Conservation (phyloP, 2,797 vertebrate species). For the Huso huso region DNA sequence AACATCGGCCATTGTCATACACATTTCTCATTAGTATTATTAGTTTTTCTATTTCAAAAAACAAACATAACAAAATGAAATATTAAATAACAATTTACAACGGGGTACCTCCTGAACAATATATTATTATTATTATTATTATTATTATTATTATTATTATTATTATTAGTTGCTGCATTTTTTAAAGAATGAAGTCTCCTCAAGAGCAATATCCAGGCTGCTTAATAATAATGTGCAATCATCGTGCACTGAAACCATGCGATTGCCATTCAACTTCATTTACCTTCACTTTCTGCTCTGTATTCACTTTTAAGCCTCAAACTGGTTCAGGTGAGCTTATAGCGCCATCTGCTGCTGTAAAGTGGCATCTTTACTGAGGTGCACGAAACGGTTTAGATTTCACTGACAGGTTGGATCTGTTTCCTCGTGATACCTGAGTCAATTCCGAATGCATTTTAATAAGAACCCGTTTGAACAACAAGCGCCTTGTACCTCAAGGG, state of each 20-base stretch:
- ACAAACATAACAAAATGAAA: no score
- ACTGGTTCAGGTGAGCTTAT: conserved; percentile 11
- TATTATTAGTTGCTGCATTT: no score
- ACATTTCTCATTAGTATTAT: no score
- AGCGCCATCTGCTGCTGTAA: conserved; percentile 17
- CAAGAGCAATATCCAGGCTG: no score
- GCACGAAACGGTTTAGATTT: conserved; percentile 28
- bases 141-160: no score
- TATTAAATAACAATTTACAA: no score
- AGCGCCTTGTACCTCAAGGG: conserved; percentile 26
- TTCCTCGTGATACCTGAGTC: neutral
- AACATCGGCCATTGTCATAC: no score
- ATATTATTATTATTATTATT: no score
- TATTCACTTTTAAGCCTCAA: neutral
- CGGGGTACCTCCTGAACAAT: no score
- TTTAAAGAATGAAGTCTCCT: no score
- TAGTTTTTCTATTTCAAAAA: no score
- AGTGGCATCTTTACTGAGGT: conserved; percentile 9
- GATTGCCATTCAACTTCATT: neutral
- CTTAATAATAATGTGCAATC: neutral
- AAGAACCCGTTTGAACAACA: conserved; percentile 13
- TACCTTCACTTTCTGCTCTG: no score
- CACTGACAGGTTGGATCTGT: conserved; percentile 16
- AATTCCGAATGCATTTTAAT: neutral
- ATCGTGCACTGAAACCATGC: neutral